These are phyloP conservation scores for Rhipidura dahli DNA, from an alignment of 2,113 vertebrate genomes.

Conservation along the genomic window DNA sequence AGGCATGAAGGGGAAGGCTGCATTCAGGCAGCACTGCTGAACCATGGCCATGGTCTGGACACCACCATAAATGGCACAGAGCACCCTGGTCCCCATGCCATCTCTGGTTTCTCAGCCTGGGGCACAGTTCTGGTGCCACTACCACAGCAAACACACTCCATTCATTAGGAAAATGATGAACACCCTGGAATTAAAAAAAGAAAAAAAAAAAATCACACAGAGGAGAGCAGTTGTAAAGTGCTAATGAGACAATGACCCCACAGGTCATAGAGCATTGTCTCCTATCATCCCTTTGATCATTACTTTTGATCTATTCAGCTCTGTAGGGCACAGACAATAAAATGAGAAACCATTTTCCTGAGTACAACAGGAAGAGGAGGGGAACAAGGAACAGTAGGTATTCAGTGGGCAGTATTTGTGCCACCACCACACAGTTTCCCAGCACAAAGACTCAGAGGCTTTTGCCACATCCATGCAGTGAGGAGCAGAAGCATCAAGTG, in stretches of 20 bases:
- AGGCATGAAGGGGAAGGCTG: accelerated
- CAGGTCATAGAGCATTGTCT: not conserved
- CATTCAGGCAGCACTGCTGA: not conserved
- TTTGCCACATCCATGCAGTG: accelerated
- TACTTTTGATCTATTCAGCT: not conserved
- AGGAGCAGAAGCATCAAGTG: not conserved
- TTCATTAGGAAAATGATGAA: not conserved
- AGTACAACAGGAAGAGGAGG: not conserved
- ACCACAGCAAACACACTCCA: not conserved
- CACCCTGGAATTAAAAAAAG: not conserved
- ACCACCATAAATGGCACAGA: not conserved
- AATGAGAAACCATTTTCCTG: not conserved
- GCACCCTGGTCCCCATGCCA: accelerated
- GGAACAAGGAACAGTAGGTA: accelerated
- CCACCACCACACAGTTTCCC: not conserved
- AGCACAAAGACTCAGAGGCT: not conserved
- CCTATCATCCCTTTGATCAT: not conserved
- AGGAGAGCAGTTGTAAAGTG: not conserved
- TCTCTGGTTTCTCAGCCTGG: not conserved
- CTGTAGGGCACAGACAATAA: not conserved
- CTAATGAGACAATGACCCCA: not conserved
- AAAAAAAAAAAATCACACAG: no score
- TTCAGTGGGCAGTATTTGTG: not conserved
- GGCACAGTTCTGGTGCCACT: not conserved
- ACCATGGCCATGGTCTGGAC: accelerated